These are phyloP conservation scores for Myotis brandtii DNA, from an alignment of 2,113 vertebrate species.

Conservation along the genomic window DNA sequence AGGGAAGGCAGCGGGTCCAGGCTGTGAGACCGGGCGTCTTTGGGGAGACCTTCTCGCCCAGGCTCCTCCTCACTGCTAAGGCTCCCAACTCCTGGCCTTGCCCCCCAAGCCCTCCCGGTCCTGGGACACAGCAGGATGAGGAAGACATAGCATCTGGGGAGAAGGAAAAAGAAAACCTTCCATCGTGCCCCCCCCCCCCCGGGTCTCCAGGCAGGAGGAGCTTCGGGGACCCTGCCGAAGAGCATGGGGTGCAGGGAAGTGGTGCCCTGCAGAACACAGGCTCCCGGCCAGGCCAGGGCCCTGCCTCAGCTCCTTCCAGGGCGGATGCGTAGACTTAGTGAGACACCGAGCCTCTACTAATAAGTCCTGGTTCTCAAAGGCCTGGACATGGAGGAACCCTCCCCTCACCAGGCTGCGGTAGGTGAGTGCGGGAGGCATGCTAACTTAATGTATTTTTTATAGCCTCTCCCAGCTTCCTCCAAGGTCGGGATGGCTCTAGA, in stretches of 20 bases:
- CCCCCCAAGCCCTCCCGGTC: neutral
- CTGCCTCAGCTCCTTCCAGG: neutral
- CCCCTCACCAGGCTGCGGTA: neutral
- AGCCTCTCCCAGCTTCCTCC: neutral
- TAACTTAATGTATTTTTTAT: neutral
- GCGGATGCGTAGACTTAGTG: neutral
- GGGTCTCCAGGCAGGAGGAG: neutral
- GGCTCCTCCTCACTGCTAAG: neutral
- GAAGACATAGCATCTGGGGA: neutral
- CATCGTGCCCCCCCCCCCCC: rapidly evolving
- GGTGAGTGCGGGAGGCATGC: neutral
- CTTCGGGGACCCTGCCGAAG: neutral
- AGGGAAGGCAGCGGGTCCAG: neutral
- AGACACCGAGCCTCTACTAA: neutral
- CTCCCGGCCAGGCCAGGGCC: neutral
- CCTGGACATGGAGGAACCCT: neutral
- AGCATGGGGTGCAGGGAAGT: neutral
- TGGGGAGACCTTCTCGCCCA: neutral
- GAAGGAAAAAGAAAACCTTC: neutral
- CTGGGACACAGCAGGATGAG: neutral
- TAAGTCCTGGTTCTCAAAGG: neutral
- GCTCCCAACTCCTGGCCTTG: neutral
- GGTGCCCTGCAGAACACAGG: too few species aligned
- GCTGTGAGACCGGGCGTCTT: neutral
- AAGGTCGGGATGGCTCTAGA: neutral